These are phyloP conservation scores for Setipinna tenuifilis DNA, from an alignment of 2,797 vertebrate genomes.

Conservation along the genomic window DNA sequence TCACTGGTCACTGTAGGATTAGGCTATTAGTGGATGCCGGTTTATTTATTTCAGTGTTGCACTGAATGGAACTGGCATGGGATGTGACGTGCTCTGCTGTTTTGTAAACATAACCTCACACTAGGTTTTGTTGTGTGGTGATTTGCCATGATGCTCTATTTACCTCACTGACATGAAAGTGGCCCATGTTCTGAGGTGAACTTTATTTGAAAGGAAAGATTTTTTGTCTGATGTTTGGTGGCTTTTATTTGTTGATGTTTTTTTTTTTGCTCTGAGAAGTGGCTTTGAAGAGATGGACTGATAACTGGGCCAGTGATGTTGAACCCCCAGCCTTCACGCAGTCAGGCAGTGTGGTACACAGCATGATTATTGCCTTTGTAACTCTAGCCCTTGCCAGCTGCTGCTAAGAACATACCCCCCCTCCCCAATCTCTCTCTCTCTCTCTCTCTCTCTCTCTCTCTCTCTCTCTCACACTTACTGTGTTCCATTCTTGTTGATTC, in stretches of 20 bases:
- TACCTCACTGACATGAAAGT: neutral
- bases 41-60: neutral
- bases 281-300: neutral
- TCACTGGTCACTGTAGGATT: neutral
- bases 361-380: slow-evolving; percentile 45
- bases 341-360: neutral
- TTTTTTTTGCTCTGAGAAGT: neutral
- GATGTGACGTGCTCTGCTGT: neutral
- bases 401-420: slow-evolving; percentile 35
- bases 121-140: neutral
- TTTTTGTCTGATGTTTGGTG: neutral
- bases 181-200: neutral
- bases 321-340: neutral
- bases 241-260: neutral
- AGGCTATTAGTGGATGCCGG: neutral
- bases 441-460: slow-evolving; percentile 48
- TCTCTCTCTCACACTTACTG: slow-evolving; percentile 50
- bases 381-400: slow-evolving; percentile 47
- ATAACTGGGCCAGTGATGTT: slow-evolving; percentile 20
- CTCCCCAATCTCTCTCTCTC: slow-evolving; percentile 29
- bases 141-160: neutral
- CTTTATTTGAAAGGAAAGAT: neutral
- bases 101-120: neutral
- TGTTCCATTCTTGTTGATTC: neutral
- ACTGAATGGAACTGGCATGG: neutral